A percentile compares a stretch with the other conserved stretches of the same genome.
phyloP scores from a whole-genome alignment of 2,888 invertebrate species.

The Eustalomyia histrio region DNA sequence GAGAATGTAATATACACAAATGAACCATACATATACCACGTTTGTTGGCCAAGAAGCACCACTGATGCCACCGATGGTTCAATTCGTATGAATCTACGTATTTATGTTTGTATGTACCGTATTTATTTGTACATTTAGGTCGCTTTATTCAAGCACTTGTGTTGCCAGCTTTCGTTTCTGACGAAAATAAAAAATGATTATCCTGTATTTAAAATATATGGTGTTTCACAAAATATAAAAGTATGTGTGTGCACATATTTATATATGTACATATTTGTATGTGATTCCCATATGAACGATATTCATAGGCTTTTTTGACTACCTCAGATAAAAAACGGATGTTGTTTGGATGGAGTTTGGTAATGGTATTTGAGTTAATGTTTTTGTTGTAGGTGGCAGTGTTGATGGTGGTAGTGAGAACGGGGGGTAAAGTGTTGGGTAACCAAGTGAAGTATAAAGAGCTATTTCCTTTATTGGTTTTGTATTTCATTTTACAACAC shows the following conservation, averaged over 20 bases:
- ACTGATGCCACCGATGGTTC: slow-evolving; percentile 54
- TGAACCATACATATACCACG: slow-evolving; percentile 56
- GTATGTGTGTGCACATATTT: slow-evolving; percentile 33
- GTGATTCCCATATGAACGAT: slow-evolving; percentile 58
- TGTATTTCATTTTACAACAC: slow-evolving; percentile 76
- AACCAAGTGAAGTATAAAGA: slow-evolving; percentile 77
- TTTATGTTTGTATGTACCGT: slow-evolving; percentile 15
- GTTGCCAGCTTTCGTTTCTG: slow-evolving; percentile 72
- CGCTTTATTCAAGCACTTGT: slow-evolving; percentile 67
- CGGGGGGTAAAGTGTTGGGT: slow-evolving; percentile 53
- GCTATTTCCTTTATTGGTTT: slow-evolving; percentile 79
- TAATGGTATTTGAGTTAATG: slow-evolving; percentile 63
- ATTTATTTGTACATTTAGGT: slow-evolving; percentile 58
- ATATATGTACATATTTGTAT: slow-evolving; percentile 46
- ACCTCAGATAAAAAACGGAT: slow-evolving; percentile 69
- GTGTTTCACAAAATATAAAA: slow-evolving; percentile 20
- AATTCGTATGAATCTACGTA: slow-evolving; percentile 19
- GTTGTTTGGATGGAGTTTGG: slow-evolving; percentile 66
- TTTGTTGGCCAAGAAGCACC: slow-evolving; percentile 64
- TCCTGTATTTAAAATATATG: slow-evolving; percentile 70
- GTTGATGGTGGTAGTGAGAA: slow-evolving; percentile 19
- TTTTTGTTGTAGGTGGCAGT: slow-evolving; percentile 32
- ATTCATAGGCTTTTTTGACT: slow-evolving; percentile 73
- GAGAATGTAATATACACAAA: slow-evolving; percentile 70
- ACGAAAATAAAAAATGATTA: slow-evolving; percentile 79